phyloP scores from a whole-genome alignment of 2,797 vertebrate species.

The Sciurus carolinensis region DNA sequence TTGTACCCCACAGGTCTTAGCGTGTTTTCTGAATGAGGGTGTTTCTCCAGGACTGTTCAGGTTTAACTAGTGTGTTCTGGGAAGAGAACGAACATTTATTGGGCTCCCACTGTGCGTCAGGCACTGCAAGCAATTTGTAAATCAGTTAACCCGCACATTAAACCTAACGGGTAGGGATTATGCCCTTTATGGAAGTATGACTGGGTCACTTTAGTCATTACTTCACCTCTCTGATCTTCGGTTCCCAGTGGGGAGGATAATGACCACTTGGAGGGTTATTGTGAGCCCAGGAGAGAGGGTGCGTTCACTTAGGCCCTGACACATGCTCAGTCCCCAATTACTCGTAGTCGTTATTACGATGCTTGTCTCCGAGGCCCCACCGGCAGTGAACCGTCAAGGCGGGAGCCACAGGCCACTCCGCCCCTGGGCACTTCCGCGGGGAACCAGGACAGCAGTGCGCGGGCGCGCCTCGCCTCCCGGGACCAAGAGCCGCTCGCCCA shows the following conservation, averaged over 20 bases:
- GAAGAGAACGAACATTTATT: constrained; percentile 51
- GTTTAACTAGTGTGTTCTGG: constrained; percentile 28
- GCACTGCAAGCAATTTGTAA: constrained; percentile 57
- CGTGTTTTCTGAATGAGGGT: not conserved
- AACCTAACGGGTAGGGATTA: constrained; percentile 63
- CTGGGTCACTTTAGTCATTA: constrained; percentile 69
- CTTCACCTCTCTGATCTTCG: constrained; percentile 57
- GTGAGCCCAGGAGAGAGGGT: constrained; percentile 40
- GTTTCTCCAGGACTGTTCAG: not conserved
- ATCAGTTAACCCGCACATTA: constrained; percentile 63
- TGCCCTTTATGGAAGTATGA: constrained; percentile 69
- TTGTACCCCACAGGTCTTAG: not conserved
- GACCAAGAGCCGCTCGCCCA: not conserved
- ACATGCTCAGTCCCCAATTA: constrained; percentile 22
- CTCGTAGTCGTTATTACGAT: not conserved
- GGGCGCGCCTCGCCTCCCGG: not conserved
- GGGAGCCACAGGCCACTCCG: not conserved
- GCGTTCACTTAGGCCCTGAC: constrained; percentile 29
- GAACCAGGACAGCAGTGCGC: rapidly evolving
- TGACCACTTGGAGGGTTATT: constrained; percentile 42
- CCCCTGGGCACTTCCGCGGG: rapidly evolving
- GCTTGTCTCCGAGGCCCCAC: constrained; percentile 3
- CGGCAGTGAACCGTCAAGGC: not conserved
- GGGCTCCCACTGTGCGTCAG: constrained; percentile 59
- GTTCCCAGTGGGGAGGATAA: constrained; percentile 54